Conservation (phyloP, 2,113 vertebrate genomes). For the Scortum barcoo region DNA sequence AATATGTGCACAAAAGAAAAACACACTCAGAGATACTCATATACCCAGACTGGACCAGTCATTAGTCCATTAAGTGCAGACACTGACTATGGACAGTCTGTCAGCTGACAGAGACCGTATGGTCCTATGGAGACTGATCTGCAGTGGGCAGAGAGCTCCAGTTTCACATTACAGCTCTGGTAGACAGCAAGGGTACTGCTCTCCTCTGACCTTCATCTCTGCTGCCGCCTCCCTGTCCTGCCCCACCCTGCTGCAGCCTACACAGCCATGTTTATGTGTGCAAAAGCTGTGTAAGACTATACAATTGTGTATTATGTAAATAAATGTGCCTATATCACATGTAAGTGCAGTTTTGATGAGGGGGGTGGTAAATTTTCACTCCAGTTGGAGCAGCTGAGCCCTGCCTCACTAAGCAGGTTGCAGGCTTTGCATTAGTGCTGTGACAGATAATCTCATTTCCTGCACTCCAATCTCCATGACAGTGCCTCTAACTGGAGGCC, state of each 20-base stretch:
- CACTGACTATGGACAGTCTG: conserved; percentile 28
- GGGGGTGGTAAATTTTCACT: conserved; percentile 12
- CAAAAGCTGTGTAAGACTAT: neutral
- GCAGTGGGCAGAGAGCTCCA: conserved; percentile 55
- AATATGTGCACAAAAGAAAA: conserved; percentile 10
- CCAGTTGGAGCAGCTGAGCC: conserved; percentile 48
- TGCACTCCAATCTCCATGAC: conserved; percentile 72
- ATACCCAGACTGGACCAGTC: neutral
- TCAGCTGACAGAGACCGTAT: conserved; percentile 43
- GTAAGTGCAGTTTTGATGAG: neutral
- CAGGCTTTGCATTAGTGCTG: conserved; percentile 75
- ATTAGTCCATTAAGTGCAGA: conserved; percentile 58
- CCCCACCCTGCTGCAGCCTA: neutral
- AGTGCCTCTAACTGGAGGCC: conserved; percentile 41
- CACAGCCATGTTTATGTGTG: conserved; percentile 1
- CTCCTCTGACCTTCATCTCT: conserved; percentile 75
- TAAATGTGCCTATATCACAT: neutral
- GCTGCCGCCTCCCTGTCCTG: conserved; percentile 13
- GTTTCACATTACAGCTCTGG: conserved; percentile 78
- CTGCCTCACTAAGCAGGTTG: conserved; percentile 69
- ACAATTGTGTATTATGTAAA: neutral
- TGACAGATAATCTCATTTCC: conserved; percentile 83
- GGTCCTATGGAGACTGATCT: conserved; percentile 60
- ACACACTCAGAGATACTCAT: neutral
- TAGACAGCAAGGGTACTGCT: conserved; percentile 45